phyloP scores from a whole-genome alignment of 2,113 vertebrate species.

The Aegotheles bennettii region DNA sequence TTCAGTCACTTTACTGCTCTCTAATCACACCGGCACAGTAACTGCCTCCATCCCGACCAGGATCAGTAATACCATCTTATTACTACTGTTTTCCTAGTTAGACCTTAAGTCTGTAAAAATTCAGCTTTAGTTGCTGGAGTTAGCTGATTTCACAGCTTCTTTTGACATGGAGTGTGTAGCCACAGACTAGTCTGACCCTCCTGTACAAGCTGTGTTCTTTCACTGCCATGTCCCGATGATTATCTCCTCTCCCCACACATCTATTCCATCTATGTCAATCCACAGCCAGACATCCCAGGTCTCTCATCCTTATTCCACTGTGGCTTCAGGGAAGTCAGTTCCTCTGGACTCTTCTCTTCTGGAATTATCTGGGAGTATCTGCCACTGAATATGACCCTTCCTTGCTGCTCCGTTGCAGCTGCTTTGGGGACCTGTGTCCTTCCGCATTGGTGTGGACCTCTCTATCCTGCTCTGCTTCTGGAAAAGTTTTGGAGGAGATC shows the following conservation, averaged over 20 bases:
- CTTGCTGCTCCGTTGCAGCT: neutral
- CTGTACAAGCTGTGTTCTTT: neutral
- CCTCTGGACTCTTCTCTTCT: neutral
- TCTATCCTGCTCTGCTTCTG: neutral
- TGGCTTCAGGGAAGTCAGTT: neutral
- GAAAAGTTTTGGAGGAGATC: neutral
- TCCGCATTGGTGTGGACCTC: neutral
- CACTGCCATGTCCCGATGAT: neutral
- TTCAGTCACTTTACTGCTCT: neutral
- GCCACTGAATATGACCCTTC: neutral
- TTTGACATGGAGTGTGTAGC: neutral
- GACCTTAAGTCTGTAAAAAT: neutral
- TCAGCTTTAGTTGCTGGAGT: neutral
- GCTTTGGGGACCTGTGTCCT: neutral
- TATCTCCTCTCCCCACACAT: neutral
- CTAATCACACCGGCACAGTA: neutral
- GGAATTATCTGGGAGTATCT: neutral
- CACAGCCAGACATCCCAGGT: neutral
- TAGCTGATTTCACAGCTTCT: neutral
- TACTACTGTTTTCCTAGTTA: neutral
- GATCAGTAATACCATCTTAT: neutral
- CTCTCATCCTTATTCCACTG: neutral
- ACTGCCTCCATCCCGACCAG: accelerated
- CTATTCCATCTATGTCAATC: neutral
- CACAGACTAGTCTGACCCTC: neutral